Evolutionary conservation across 2,888 invertebrate species (phyloP), one percentile per base, ranked within the genome.

Genomic region (Ophion costatus): DNA sequence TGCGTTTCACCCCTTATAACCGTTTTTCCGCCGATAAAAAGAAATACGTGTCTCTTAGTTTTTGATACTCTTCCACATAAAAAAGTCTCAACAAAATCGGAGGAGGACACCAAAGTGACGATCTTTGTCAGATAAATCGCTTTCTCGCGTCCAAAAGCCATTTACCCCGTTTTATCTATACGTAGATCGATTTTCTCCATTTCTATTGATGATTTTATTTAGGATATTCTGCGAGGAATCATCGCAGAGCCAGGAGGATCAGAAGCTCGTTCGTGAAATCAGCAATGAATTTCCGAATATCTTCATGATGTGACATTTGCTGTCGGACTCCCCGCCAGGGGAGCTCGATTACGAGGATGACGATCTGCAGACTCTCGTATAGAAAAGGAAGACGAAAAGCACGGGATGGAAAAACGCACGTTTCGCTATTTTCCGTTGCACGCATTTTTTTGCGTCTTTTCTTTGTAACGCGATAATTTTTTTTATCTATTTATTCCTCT

Each of bases 211-310:
- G 51, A 14, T 17, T 51, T 51, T 14, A 59, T 29, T 22, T n/a
- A 93, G 97, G 71, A 98, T 98, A 92, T 97, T 98, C 94, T 97
- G 97, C 92, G 98, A 98, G 92, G 98, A 98, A 91, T 95, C 96
- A 4, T 96, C 96, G 38, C 94, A 95, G 89, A 97, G 97, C 92
- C 95, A 96, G 86, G 95, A 95, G 24, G 98, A 98, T 94, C 97
- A 98, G 91, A 95, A 96, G 85, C 94, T 97, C 67, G 97, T 98
- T 17, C 95, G 97, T 77, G 97, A 97, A 89, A 97, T 98, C 88
- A 96, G 97, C 87, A 97, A 97, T 93, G 97, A 98, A 94, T 98
- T 97, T 94, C 97, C 97, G 17, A 96, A 97, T 86, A 91, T 94
- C 70, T 94, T 94, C 84, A 93, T 94, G 74, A 92, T 92, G 90